A percentile compares a stretch with the other conserved stretches of the same genome.
Conservation (phyloP, 1,140 invertebrate species). For the Drosophila kikkawai region DNA sequence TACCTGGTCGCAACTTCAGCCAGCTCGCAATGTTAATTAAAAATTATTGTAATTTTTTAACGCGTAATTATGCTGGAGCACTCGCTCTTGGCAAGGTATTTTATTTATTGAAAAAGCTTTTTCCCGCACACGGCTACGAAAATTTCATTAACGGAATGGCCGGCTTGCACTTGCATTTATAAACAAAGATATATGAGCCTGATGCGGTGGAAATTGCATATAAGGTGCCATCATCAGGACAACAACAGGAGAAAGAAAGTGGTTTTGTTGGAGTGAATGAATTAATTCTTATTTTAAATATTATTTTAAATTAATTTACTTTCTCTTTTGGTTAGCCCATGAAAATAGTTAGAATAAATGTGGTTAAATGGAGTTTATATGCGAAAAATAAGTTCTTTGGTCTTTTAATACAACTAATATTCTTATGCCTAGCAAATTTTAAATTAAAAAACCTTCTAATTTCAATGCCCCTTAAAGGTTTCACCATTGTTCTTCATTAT, state of each 20-base stretch:
- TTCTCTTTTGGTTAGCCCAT: too few species aligned
- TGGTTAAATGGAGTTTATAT: neutral
- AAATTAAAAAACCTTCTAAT: neutral
- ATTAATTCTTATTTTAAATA: conserved; percentile 17
- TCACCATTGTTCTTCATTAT: neutral
- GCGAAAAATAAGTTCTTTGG: neutral
- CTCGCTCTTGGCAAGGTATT: conserved; percentile 30
- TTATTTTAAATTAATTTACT: conserved; percentile 9
- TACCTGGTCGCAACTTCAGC: conserved; percentile 39
- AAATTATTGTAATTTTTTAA: conserved; percentile 79
- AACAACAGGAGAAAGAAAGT: neutral
- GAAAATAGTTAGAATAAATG: neutral
- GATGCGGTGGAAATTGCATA: conserved; percentile 21
- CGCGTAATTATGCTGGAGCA: conserved; percentile 69
- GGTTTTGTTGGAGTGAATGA: neutral
- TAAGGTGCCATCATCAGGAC: conserved; percentile 9
- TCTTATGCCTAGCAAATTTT: neutral
- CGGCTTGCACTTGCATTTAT: conserved; percentile 20
- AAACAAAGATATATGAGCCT: conserved; percentile 19
- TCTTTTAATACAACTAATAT: too few species aligned
- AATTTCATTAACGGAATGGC: conserved; percentile 58
- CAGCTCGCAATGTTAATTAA: conserved; percentile 70
- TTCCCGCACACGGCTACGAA: conserved; percentile 33
- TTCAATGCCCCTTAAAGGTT: too few species aligned
- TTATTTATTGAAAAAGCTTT: conserved; percentile 68